Conservation (phyloP, 2,113 vertebrate genomes). For the Brienomyrus longianalis region DNA sequence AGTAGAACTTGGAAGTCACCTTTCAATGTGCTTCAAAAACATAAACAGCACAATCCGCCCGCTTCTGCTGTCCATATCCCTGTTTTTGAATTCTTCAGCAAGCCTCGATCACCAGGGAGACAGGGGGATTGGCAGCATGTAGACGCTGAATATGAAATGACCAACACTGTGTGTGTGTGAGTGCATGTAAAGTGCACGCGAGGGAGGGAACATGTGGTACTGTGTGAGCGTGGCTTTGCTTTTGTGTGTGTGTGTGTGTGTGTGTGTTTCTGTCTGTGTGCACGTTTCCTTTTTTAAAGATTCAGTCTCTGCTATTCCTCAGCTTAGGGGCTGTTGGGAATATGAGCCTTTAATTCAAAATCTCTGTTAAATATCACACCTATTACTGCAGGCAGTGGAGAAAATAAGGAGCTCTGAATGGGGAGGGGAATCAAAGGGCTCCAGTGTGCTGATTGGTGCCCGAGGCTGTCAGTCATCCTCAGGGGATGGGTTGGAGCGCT, state of each 20-base stretch:
- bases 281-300: background rate
- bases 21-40: background rate
- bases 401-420: background rate
- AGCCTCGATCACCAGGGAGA: constrained; percentile 14
- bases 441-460: background rate
- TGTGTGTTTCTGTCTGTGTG: background rate
- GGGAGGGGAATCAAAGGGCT: background rate
- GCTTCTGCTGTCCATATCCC: background rate
- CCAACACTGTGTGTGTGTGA: background rate
- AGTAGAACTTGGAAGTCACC: constrained; percentile 19
- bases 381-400: background rate
- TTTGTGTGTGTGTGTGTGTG: background rate
- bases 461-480: background rate
- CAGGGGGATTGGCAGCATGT: background rate
- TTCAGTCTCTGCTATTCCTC: background rate
- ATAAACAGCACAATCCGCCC: background rate
- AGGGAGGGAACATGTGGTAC: background rate
- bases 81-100: constrained; percentile 12
- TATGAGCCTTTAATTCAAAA: background rate
- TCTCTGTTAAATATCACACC: constrained; percentile 12
- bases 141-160: constrained; percentile 4
- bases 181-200: background rate
- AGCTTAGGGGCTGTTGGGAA: background rate
- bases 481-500: background rate
- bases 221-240: background rate